Evolutionary conservation across 92 coral and sea anemone genomes (phyloP).

Genomic region (Plumapathes pennacea): DNA sequence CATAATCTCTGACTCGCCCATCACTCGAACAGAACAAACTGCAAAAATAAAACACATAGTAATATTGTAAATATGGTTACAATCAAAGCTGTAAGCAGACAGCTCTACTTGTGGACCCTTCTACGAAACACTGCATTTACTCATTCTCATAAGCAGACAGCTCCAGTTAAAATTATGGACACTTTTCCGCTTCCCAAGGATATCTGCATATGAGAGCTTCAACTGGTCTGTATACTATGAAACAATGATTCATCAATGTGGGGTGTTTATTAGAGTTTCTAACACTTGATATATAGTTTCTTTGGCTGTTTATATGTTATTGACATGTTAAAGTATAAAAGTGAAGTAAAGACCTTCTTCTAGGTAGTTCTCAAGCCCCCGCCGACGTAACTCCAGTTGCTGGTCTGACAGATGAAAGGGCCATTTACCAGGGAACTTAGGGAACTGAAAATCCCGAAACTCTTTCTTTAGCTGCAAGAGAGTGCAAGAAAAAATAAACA

Average conservation of each 20-base stretch:
- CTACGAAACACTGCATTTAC: too few species aligned
- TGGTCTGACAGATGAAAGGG: conserved; percentile 92
- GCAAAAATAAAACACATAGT: conserved; percentile 23
- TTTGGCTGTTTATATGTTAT: too few species aligned
- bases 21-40: conserved; percentile 85
- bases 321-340: too few species aligned
- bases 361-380: conserved; percentile 73
- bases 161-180: too few species aligned
- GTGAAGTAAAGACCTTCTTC: conserved; percentile 94
- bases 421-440: conserved; percentile 99
- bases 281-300: not conserved
- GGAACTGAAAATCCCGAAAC: conserved; percentile 93
- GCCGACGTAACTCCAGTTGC: conserved; percentile 82
- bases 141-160: too few species aligned
- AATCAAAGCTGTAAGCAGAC: too few species aligned
- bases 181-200: too few species aligned
- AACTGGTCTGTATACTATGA: not conserved
- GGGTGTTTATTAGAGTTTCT: not conserved
- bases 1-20: conserved; percentile 79
- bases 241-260: not conserved
- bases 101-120: too few species aligned
- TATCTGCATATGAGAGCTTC: too few species aligned
- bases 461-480: conserved; percentile 83
- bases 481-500: too few species aligned
- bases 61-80: not conserved